Conservation (phyloP, 2,888 invertebrate genomes). For the Cephus sareptanus region DNA sequence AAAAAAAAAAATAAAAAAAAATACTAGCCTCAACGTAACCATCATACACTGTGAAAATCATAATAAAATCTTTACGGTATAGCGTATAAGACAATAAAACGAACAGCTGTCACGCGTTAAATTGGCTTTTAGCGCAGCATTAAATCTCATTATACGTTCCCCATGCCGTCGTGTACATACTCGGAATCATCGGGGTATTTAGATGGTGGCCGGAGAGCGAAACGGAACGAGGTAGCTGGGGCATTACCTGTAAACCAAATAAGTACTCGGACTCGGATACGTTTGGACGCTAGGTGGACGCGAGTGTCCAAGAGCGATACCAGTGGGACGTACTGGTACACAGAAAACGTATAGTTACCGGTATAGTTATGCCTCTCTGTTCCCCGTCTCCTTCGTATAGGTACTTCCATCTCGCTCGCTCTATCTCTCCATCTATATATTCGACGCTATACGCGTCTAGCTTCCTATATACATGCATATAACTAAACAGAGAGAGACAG, state of each 20-base stretch:
- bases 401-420: not conserved
- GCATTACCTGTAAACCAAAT: not conserved
- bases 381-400: not conserved
- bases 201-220: not conserved
- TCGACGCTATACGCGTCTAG: not conserved
- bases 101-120: not conserved
- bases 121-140: not conserved
- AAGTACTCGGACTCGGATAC: not conserved
- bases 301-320: not conserved
- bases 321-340: not conserved
- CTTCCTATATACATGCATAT: not conserved
- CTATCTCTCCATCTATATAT: not conserved
- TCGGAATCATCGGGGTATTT: not conserved
- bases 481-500: slow-evolving; percentile 10
- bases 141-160: not conserved
- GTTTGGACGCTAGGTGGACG: not conserved
- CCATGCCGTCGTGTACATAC: not conserved
- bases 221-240: not conserved
- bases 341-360: not conserved
- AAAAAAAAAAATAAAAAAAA: not conserved
- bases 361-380: not conserved
- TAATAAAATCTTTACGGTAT: not conserved
- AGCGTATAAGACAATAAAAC: not conserved
- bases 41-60: not conserved
- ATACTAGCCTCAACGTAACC: not conserved